Conservation (phyloP, 2,797 vertebrate genomes). For the Tokudaia muenninki region DNA sequence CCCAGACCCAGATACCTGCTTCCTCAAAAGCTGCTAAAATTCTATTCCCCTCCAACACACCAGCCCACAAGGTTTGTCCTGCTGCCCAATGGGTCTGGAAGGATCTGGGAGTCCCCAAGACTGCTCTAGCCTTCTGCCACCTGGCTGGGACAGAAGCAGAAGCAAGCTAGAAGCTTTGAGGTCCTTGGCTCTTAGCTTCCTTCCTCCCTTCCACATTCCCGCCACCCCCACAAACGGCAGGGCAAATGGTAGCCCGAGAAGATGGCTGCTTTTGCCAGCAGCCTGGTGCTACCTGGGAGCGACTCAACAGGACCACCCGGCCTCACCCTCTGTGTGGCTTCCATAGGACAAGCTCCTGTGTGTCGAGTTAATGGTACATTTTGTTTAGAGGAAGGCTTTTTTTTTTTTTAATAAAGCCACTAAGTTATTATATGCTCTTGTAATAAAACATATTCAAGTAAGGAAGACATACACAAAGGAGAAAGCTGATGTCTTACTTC, state of each 20-base stretch:
- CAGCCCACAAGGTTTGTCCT: neutral
- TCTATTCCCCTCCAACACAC: neutral
- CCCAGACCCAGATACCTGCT: neutral
- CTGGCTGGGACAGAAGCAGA: neutral
- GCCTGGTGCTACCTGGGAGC: neutral
- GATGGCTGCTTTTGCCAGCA: slow-evolving; percentile 13
- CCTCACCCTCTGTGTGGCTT: neutral
- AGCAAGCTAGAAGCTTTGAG: neutral
- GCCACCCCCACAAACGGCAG: neutral
- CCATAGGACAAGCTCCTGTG: neutral
- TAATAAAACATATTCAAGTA: slow-evolving; percentile 51
- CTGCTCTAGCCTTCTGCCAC: neutral
- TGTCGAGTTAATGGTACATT: neutral
- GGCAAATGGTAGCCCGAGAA: slow-evolving; percentile 27
- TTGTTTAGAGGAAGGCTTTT: neutral
- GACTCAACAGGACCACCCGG: neutral
- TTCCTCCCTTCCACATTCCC: neutral
- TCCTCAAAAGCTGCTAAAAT: neutral
- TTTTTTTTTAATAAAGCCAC: neutral
- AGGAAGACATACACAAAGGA: slow-evolving; percentile 22
- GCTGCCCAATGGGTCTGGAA: neutral
- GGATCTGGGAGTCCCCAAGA: neutral
- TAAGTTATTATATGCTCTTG: slow-evolving; percentile 49
- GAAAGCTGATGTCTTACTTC: neutral
- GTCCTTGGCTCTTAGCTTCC: neutral